Percentiles rank a stretch among this genome's conserved stretches.
These are phyloP conservation scores for Parauchenoglanis punctatus DNA, from an alignment of 2,797 vertebrate species.

Conservation along the genomic window DNA sequence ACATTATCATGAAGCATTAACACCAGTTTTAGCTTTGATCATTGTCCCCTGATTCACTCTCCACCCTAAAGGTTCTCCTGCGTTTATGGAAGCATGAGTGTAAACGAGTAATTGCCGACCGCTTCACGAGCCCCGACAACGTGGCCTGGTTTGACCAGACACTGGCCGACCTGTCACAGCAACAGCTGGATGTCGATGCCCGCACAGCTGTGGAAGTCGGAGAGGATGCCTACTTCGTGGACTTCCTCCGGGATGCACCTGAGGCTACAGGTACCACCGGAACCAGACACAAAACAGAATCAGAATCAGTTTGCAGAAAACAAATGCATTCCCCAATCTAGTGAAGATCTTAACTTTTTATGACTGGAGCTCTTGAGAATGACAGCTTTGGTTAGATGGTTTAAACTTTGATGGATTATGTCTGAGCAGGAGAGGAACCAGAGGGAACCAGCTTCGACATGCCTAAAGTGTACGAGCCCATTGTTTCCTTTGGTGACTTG, in stretches of 20 bases:
- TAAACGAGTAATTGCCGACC: constrained; percentile 91
- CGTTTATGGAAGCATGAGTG: constrained; percentile 95
- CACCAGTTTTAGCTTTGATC: not conserved
- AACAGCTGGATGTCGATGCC: constrained; percentile 74
- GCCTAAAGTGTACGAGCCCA: constrained; percentile 90
- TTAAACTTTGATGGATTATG: not conserved
- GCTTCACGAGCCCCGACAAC: constrained; percentile 85
- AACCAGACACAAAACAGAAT: not conserved
- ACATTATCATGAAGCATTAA: not conserved
- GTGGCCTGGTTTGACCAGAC: constrained; percentile 86
- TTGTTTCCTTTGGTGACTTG: constrained; percentile 81
- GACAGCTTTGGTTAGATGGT: not conserved
- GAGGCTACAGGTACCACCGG: constrained; percentile 81
- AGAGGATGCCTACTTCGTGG: constrained; percentile 86
- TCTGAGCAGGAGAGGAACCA: constrained; percentile 80
- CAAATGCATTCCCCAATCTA: not conserved
- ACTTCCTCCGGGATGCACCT: constrained; percentile 89
- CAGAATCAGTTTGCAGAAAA: not conserved
- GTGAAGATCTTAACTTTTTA: not conserved
- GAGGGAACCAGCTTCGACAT: constrained; percentile 80
- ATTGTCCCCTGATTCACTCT: not conserved
- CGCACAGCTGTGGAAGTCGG: constrained; percentile 70
- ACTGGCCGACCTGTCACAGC: constrained; percentile 77
- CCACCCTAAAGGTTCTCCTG: constrained; percentile 76
- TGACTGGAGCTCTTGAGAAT: not conserved